phyloP scores from a whole-genome alignment of 2,113 vertebrate species.

The Campylorhamphus procurvoides region DNA sequence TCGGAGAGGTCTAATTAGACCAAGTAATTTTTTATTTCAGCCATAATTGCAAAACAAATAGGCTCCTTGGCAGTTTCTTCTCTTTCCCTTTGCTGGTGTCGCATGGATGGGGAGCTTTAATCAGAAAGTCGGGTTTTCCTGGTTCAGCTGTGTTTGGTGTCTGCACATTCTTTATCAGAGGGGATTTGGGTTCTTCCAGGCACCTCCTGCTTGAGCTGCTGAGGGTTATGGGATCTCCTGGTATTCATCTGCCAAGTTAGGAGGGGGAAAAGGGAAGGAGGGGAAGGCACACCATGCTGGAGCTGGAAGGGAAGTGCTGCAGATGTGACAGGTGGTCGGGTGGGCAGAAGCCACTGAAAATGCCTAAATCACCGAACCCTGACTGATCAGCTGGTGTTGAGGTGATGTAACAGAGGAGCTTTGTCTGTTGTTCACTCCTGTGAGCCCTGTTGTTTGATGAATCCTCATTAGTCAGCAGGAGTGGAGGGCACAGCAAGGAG shows the following conservation, averaged over 20 bases:
- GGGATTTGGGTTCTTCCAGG: neutral
- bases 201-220: conserved; percentile 32
- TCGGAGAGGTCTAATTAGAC: conserved; percentile 70
- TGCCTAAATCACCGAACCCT: neutral
- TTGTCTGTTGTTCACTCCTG: neutral
- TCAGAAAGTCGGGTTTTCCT: conserved; percentile 51
- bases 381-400: neutral
- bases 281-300: neutral
- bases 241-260: conserved; percentile 9
- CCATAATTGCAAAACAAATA: conserved; percentile 71
- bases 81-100: neutral
- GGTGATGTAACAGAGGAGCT: neutral
- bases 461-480: neutral
- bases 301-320: neutral
- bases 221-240: conserved; percentile 13
- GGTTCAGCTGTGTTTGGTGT: conserved; percentile 35
- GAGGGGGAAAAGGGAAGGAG: neutral
- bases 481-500: neutral
- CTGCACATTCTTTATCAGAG: neutral
- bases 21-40: conserved; percentile 70
- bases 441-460: accelerated
- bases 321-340: no score
- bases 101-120: conserved; percentile 21
- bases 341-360: neutral
- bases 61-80: conserved; percentile 27